Base-by-base conservation (phyloP, 2,888 invertebrate species). In the Erebia palarica region DNA sequence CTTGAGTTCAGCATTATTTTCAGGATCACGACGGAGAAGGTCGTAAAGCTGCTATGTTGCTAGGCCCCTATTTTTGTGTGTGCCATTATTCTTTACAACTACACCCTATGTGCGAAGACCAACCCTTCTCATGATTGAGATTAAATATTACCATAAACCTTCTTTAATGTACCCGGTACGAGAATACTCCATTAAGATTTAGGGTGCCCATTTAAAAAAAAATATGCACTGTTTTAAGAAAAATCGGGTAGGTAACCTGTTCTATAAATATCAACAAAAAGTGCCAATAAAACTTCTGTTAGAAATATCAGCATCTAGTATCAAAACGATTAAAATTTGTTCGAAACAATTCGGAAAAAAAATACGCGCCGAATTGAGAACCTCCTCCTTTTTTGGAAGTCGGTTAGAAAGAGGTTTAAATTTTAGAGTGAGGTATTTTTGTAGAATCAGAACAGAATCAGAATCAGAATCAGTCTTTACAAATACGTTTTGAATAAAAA, bases 101-200 rank as follows among this genome's bases (percentile, higher is more conserved):
- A 63, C 21, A 18, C 63, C 63, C 49, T 49, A 49, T 21, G 63
- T 18, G 11, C 21, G 49, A 49, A 63, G 21, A 63, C 47, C 21
- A 63, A 49, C 63, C 49, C 49, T 49, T 14, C 47, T 63, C 21
- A 49, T 49, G 21, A 49, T 49, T 63, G 14, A 63, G 63, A 63
- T 63, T 49, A 63, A 63, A 63, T 49, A 49, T 63, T 63, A 63
- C 18, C 63, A 63, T 63, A 63, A 63, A 63, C 63, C 49, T 44
- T 44, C 18, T 42, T 5, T 49, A 49, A 63, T 49, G 49, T 63
- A 21, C 49, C 63, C 47, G 21, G 42, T 60, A 63, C 63, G 11
- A 27, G 63, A 21, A 47, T 63, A 63, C 1, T 63, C 63, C 63
- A 63, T 63, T 63, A 63, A 7, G 63, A 7, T 21, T 49, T 63